phyloP scores from a whole-genome alignment of 2,113 vertebrate species.

The Holacanthus passer region DNA sequence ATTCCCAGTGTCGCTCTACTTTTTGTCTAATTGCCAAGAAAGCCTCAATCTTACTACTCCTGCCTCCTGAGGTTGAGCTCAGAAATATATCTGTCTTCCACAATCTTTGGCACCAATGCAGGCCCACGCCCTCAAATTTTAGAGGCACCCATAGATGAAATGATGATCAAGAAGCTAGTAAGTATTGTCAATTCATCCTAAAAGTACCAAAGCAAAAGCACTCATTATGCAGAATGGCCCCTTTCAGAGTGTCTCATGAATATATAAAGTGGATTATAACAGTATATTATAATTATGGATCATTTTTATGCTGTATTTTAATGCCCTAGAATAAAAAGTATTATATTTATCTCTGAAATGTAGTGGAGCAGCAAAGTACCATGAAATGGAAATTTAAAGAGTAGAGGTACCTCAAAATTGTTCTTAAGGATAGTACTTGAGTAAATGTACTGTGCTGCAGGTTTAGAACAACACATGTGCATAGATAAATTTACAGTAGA shows the following conservation, averaged over 20 bases:
- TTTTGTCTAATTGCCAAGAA: slow-evolving; percentile 7
- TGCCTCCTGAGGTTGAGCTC: background rate
- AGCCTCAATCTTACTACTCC: background rate
- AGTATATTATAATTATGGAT: background rate
- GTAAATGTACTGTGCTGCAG: background rate
- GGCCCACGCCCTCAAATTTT: no score
- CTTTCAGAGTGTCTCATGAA: background rate
- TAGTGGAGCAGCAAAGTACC: background rate
- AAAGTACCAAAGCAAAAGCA: background rate
- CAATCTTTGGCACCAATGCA: background rate
- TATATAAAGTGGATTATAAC: no score
- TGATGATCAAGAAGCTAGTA: no score
- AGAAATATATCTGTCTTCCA: background rate
- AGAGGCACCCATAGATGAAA: background rate
- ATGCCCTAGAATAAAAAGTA: background rate
- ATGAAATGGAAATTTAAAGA: background rate
- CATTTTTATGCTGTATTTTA: background rate
- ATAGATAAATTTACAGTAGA: background rate
- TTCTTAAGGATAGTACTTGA: background rate
- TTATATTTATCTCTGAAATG: background rate
- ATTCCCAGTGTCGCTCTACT: background rate
- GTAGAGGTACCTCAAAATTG: background rate
- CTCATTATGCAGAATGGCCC: background rate
- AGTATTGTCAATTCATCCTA: no score
- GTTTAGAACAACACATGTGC: background rate